A percentile compares a stretch with the other conserved stretches of the same genome.
Conservation (phyloP, 2,888 invertebrate genomes). For the Xestia sexstrigata region DNA sequence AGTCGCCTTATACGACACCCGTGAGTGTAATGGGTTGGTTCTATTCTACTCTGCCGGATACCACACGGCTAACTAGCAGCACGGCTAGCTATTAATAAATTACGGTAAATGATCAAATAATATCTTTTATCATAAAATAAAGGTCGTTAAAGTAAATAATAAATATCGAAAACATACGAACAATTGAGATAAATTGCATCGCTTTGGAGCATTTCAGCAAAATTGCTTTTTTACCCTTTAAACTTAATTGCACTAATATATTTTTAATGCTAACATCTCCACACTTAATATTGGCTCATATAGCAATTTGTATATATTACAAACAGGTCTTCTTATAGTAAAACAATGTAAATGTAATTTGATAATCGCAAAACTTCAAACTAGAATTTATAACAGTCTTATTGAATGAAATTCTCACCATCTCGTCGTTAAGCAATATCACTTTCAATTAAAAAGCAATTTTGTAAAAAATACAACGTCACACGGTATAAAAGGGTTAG, state of each 20-base stretch:
- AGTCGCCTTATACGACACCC: too few relatives aligned
- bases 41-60: too few relatives aligned
- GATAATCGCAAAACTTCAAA: constrained; percentile 48
- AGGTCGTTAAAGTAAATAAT: too few relatives aligned
- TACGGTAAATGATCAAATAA: too few relatives aligned
- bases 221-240: not conserved
- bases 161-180: not conserved
- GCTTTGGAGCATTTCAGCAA: not conserved
- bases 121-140: too few relatives aligned
- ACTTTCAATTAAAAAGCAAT: constrained; percentile 67
- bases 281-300: not conserved
- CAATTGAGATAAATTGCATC: not conserved
- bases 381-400: constrained; percentile 44
- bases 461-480: constrained; percentile 59
- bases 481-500: constrained; percentile 60
- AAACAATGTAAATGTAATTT: constrained; percentile 38
- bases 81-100: too few relatives aligned
- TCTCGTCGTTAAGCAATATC: constrained; percentile 57
- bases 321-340: constrained; percentile 17
- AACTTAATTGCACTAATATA: constrained; percentile 2
- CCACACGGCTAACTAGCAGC: too few relatives aligned
- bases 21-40: too few relatives aligned
- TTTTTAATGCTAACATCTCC: constrained; percentile 27
- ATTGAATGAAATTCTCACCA: constrained; percentile 31
- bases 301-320: not conserved